phyloP scores from a whole-genome alignment of 1,140 invertebrate genomes.

The Formica selysi region DNA sequence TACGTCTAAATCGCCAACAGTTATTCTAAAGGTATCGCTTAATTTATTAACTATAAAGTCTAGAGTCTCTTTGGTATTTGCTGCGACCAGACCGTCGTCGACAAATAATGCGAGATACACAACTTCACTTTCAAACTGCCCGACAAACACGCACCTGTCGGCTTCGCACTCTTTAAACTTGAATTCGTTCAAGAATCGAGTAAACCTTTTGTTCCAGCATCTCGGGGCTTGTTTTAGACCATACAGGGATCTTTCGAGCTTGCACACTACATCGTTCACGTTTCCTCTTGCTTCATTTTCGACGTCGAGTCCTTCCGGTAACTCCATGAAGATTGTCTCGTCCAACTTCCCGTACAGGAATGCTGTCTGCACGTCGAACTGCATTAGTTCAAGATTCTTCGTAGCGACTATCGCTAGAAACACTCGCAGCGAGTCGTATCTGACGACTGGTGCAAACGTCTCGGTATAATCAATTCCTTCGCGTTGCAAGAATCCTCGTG shows the following conservation, averaged over 20 bases:
- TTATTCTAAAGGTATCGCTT: conserved; percentile 60
- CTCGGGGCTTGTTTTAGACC: conserved; percentile 69
- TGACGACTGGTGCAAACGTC: no score
- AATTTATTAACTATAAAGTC: conserved; percentile 20
- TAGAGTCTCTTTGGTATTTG: conserved; percentile 21
- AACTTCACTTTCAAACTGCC: neutral
- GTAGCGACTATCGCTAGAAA: neutral
- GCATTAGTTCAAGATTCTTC: conserved; percentile 12
- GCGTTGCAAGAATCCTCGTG: neutral
- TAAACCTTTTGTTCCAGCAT: conserved; percentile 61
- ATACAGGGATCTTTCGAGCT: conserved; percentile 74
- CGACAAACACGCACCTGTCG: conserved; percentile 50
- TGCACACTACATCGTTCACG: conserved; percentile 37
- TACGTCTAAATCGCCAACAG: neutral
- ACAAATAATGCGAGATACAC: conserved; percentile 63
- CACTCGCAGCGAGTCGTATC: conserved; percentile 36
- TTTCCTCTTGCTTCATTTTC: neutral
- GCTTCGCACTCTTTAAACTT: conserved; percentile 51
- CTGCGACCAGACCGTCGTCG: conserved; percentile 56
- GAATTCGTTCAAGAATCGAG: conserved; percentile 10
- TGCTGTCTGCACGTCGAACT: no score
- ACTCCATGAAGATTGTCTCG: conserved; percentile 75
- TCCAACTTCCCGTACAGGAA: conserved; percentile 17
- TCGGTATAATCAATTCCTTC: neutral
- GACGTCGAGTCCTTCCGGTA: conserved; percentile 73